Evolutionary conservation across 2,888 invertebrate genomes (phyloP).

Genomic region (Tiliacea aurago): DNA sequence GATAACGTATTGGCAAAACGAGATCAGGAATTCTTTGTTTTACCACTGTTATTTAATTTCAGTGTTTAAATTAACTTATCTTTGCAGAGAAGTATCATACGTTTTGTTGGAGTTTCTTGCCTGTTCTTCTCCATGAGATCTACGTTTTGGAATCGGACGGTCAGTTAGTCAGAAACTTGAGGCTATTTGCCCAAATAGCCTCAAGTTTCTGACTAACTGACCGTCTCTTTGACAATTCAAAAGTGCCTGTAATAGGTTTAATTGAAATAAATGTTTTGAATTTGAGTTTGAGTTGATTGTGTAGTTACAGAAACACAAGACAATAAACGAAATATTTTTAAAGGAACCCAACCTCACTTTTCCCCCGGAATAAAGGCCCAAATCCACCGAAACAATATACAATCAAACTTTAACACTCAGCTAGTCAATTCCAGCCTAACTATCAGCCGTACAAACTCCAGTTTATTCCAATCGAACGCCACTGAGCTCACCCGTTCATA

Average conservation of each 20-base stretch:
- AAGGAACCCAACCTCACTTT: background rate
- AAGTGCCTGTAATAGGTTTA: no score
- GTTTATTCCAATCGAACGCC: constrained; percentile 60
- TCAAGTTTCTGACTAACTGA: no score
- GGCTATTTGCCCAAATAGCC: no score
- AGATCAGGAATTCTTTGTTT: background rate
- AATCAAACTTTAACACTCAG: constrained; percentile 44
- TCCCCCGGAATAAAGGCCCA: background rate
- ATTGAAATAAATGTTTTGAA: no score
- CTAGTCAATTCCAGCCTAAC: constrained; percentile 55
- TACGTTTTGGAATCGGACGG: no score
- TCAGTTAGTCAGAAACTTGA: no score
- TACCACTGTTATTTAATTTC: no score
- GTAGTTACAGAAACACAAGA: background rate
- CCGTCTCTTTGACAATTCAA: no score
- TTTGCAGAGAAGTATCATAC: background rate
- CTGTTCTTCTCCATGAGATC: no score
- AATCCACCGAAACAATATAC: constrained; percentile 40
- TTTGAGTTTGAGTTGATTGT: no score
- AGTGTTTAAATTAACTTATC: no score
- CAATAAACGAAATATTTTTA: background rate
- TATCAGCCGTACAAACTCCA: constrained; percentile 51
- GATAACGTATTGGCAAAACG: background rate
- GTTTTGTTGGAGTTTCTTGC: no score
- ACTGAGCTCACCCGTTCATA: constrained; percentile 51